Conservation (phyloP, 2,888 invertebrate species). For the Lutraria lutraria region DNA sequence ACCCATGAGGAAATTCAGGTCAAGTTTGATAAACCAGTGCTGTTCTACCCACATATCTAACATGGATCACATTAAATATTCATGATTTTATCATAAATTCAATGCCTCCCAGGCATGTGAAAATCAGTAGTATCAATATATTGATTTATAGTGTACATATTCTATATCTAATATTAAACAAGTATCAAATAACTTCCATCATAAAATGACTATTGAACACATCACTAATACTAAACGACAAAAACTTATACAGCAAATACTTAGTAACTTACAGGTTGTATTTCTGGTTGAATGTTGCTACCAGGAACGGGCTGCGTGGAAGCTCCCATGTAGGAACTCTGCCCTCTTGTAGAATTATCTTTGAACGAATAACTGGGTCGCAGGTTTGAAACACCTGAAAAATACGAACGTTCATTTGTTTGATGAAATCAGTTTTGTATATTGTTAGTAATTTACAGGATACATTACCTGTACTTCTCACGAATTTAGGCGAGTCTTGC, state of each 20-base stretch:
- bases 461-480: too few species aligned
- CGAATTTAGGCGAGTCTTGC: too few species aligned
- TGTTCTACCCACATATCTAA: neutral
- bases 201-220: too few species aligned
- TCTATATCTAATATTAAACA: neutral
- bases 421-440: too few species aligned
- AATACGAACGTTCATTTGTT: neutral
- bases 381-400: conserved; percentile 49
- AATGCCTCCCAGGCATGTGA: neutral
- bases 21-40: neutral
- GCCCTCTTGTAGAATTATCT: conserved; percentile 57
- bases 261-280: conserved; percentile 61
- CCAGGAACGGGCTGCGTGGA: conserved; percentile 50
- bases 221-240: neutral
- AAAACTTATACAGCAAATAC: neutral
- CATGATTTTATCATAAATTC: neutral
- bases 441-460: too few species aligned
- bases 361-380: conserved; percentile 68
- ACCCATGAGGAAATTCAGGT: neutral
- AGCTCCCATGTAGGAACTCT: conserved; percentile 53
- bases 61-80: neutral
- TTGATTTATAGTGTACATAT: neutral
- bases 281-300: conserved; percentile 44
- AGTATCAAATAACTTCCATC: neutral
- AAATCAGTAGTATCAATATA: neutral